phyloP scores from a whole-genome alignment of 2,113 vertebrate species.

The Syngnathus typhle region DNA sequence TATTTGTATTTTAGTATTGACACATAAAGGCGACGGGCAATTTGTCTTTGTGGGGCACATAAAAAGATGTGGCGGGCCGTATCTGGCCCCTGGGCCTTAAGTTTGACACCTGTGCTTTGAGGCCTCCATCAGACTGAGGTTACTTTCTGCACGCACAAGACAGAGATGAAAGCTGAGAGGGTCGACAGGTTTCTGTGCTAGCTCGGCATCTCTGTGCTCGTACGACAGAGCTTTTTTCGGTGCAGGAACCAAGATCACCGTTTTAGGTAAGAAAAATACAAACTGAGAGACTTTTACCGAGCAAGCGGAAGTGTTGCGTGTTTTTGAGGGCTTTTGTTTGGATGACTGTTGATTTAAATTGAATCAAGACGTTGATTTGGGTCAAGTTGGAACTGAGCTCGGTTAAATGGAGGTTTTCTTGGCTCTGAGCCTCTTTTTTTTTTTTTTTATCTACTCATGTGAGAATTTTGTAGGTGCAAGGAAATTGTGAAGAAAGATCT shows the following conservation, averaged over 20 bases:
- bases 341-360: neutral
- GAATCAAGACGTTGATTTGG: neutral
- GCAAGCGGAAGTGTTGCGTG: neutral
- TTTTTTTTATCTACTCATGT: neutral
- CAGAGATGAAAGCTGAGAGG: neutral
- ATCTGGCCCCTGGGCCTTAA: no score
- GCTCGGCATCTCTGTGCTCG: constrained; percentile 48
- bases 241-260: constrained; percentile 62
- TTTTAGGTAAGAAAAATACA: constrained; percentile 60
- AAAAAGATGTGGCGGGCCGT: no score
- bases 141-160: neutral
- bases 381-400: neutral
- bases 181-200: neutral
- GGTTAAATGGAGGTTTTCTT: neutral
- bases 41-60: no score
- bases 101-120: neutral
- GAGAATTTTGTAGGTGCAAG: no score
- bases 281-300: neutral
- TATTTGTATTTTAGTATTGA: no score
- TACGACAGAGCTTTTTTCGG: constrained; percentile 47
- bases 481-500: no score
- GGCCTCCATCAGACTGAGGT: neutral
- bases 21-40: no score
- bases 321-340: neutral
- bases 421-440: no score